These are phyloP conservation scores for Sebastes vulpes DNA, from an alignment of 2,797 vertebrate genomes.

Conservation along the genomic window DNA sequence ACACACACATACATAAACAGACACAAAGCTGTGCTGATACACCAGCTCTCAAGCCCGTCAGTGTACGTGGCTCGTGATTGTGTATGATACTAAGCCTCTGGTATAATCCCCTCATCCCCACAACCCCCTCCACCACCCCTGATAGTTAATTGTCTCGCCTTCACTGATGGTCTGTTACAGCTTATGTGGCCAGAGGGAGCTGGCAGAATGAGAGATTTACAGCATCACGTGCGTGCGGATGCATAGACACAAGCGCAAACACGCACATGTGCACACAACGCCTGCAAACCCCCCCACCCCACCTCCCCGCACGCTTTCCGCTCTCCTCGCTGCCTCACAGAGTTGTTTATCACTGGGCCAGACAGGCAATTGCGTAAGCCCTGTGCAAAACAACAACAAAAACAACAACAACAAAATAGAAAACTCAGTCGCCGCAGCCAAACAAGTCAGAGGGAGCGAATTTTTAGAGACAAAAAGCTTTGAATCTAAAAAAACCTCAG, in stretches of 20 bases:
- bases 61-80: conserved; percentile 66
- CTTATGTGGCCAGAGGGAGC: conserved; percentile 78
- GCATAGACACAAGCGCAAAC: conserved; percentile 39
- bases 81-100: conserved; percentile 76
- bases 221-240: conserved; percentile 36
- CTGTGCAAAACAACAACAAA: conserved; percentile 71
- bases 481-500: background rate
- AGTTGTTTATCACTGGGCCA: conserved; percentile 77
- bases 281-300: background rate
- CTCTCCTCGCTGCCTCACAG: conserved; percentile 51
- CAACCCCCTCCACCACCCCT: conserved; percentile 23
- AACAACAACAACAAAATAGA: conserved; percentile 71
- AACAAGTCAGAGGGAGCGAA: conserved; percentile 26
- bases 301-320: background rate
- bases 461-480: conserved; percentile 11
- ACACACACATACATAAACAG: conserved; percentile 6
- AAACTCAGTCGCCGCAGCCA: conserved; percentile 48
- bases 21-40: conserved; percentile 51
- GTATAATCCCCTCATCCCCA: conserved; percentile 60
- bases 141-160: conserved; percentile 86
- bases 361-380: conserved; percentile 76
- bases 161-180: conserved; percentile 84
- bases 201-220: conserved; percentile 63
- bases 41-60: conserved; percentile 60
- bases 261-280: background rate